These are phyloP conservation scores for Fringilla coelebs DNA, from an alignment of 2,797 vertebrate genomes.

Conservation along the genomic window DNA sequence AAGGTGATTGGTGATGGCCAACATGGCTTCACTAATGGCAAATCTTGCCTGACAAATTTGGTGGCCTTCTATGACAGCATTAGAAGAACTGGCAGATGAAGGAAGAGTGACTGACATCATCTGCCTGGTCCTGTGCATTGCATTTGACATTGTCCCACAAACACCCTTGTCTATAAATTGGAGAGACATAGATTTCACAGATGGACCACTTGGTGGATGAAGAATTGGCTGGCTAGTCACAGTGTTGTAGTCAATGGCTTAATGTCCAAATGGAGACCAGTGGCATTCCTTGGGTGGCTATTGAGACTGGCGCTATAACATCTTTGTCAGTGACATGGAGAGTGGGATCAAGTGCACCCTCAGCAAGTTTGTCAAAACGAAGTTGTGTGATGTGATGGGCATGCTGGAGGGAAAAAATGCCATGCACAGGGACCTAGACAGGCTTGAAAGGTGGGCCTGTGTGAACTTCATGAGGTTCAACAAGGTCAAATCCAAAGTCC, in stretches of 20 bases:
- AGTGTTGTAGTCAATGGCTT: neutral
- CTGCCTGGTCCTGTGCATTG: neutral
- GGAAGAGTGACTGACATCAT: neutral
- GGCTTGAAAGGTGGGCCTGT: neutral
- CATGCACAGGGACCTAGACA: neutral
- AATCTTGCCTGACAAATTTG: neutral
- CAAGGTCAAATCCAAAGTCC: neutral
- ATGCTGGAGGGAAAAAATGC: neutral
- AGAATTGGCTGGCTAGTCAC: neutral
- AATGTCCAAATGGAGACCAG: neutral
- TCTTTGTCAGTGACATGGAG: neutral
- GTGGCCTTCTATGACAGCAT: neutral
- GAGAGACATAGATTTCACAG: neutral
- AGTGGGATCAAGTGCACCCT: neutral
- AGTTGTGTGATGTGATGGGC: neutral
- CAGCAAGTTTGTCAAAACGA: neutral
- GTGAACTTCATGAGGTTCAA: neutral
- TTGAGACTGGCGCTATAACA: neutral
- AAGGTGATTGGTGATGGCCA: neutral
- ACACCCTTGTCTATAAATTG: neutral
- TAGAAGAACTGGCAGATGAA: neutral
- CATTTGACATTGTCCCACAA: neutral
- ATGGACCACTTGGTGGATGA: neutral
- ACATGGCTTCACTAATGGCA: neutral
- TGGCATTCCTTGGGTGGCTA: neutral